Conservation (phyloP, 1,140 invertebrate species). For the Nephila pilipes region DNA sequence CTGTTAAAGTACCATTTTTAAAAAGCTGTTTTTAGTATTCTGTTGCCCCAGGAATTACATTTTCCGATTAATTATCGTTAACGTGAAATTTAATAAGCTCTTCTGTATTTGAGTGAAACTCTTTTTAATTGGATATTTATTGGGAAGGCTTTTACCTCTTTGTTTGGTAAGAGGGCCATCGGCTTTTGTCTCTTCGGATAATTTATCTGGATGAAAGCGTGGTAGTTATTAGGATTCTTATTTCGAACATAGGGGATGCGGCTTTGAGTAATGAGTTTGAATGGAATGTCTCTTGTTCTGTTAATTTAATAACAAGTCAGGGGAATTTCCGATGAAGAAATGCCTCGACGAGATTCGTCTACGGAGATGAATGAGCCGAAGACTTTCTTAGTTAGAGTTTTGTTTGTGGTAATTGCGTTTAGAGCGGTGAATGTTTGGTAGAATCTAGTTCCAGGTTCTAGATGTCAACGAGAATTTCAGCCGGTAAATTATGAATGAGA, state of each 20-base stretch:
- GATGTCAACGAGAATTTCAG: too few species aligned
- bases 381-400: background rate
- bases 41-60: background rate
- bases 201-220: slow-evolving; percentile 5
- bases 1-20: slow-evolving; percentile 11
- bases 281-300: background rate
- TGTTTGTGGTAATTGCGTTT: slow-evolving; percentile 17
- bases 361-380: background rate
- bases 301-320: slow-evolving; percentile 38
- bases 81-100: slow-evolving; percentile 55
- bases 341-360: background rate
- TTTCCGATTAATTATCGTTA: slow-evolving; percentile 57
- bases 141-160: slow-evolving; percentile 20
- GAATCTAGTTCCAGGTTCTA: too few species aligned
- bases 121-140: slow-evolving; percentile 53
- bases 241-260: background rate
- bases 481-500: too few species aligned
- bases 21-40: slow-evolving; percentile 6
- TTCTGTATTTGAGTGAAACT: slow-evolving; percentile 52
- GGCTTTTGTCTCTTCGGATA: slow-evolving; percentile 8
- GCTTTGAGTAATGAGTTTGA: background rate
- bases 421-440: background rate
- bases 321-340: background rate
- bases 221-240: slow-evolving; percentile 14
- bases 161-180: background rate